Evolutionary conservation across 1,140 invertebrate species (phyloP), one percentile per base, ranked within the genome.

Genomic region (Colletes latitarsis): DNA sequence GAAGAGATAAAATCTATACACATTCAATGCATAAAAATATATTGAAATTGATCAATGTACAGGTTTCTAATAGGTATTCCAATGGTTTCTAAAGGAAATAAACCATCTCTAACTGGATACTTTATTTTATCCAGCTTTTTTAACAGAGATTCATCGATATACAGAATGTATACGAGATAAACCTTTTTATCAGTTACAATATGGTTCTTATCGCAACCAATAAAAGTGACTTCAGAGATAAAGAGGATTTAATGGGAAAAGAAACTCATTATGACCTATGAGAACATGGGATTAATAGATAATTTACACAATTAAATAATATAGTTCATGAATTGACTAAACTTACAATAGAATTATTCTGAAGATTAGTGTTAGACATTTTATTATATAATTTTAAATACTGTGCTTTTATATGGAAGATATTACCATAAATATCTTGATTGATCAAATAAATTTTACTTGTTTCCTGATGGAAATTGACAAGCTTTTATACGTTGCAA

Each of bases 61-160:
- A n/a, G n/a, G n/a, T n/a, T n/a, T n/a, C n/a, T n/a, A n/a, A n/a
- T n/a, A n/a, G n/a, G n/a, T 14, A 92, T 95, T 77, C 90, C 94
- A 58, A 96, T 97, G 94, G 92, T 96, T 66, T 90, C 94, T 21
- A 84, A 85, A 74, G 96, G 96, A 6, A 95, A 96, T 30, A 30
- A 30, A 30, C 30, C 30, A 30, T 30, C 30, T 30, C 30, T 30
- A 30, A 30, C 30, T 30, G 30, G 30, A 30, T 30, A 30, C 30
- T 94, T 9, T 94, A 94, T 46, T 93, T 95, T 94, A 95, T 97
- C 96, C 30, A 96, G 96, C 6, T 97, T 97, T 86, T 90, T 97
- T 0, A 96, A 96, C 88, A 91, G 95, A 95, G 95, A 95, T 63
- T 97, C 96, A 17, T 72, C 93, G 9, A 94, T 97, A 15, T 96